phyloP scores from a whole-genome alignment of 2,113 vertebrate species.

The Passerina amoena region DNA sequence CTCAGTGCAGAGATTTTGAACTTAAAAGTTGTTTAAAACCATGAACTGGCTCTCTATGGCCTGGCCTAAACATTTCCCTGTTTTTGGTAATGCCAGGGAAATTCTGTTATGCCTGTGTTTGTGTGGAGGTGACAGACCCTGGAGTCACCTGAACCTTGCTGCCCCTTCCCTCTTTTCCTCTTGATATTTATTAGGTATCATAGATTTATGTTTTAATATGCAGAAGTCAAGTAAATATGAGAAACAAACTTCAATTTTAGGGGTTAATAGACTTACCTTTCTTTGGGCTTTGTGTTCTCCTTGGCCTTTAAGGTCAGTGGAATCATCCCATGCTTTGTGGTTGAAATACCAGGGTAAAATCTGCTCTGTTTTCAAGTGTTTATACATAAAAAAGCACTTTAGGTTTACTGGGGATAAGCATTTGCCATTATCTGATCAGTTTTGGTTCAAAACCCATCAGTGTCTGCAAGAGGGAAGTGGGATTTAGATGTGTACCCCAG shows the following conservation, averaged over 20 bases:
- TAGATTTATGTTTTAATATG: background rate
- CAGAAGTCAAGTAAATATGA: background rate
- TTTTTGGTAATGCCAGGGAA: background rate
- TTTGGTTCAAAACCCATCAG: background rate
- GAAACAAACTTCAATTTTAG: background rate
- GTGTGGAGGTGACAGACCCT: background rate
- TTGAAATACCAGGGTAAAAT: background rate
- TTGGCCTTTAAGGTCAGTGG: background rate
- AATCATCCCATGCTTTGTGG: background rate
- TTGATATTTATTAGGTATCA: fast-evolving
- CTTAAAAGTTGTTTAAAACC: background rate
- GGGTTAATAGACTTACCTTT: background rate
- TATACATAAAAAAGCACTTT: background rate
- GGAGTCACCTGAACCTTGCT: background rate
- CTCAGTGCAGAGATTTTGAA: background rate
- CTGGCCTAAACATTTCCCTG: background rate
- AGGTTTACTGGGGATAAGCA: background rate
- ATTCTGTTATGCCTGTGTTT: background rate
- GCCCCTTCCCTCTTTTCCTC: background rate
- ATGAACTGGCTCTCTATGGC: background rate
- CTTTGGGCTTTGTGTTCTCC: background rate
- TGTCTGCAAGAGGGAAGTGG: background rate
- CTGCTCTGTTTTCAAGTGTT: background rate
- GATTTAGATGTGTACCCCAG: background rate
- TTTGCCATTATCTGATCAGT: background rate